Evolutionary conservation across 2,888 invertebrate genomes (phyloP), one percentile per base, ranked within the genome.

Genomic region (Cylloceria caligata): DNA sequence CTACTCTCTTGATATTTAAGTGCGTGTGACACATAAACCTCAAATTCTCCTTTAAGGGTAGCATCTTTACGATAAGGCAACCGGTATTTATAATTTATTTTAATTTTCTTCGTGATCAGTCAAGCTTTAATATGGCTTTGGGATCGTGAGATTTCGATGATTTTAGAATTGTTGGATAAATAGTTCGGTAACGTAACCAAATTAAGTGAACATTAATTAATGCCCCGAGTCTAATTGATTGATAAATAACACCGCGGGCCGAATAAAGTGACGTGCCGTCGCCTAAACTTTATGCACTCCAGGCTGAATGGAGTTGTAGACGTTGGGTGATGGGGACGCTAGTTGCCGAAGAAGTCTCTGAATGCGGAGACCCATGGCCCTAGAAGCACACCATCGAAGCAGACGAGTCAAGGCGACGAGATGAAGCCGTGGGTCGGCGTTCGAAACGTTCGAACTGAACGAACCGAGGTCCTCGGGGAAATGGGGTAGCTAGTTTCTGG

Each of bases 361-460:
- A 19, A 16, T 7, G 60, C 6, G 60, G 9, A 55, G 27, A 60
- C 60, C 19, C 9, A 6, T 19, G 34, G 60, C 19, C 60, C 19
- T 9, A 2, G 13, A 4, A n/a, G 24, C 27, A 21, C 49, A 49
- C 24, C 49, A 19, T 55, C 55, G n/a, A 5, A 27, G 55, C 0
- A 11, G 27, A 16, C 7, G 7, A 57, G 30, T 57, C 57, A 55
- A 55, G 27, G 55, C 55, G 55, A 27, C 55, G 55, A 27, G 49
- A 49, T 49, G 49, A 49, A 19, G 49, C 49, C 21, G 19, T 21
- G 21, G 49, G 19, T 49, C 21, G 49, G 49, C 21, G 55, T 11
- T 55, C 55, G 55, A 55, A 55, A 55, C 55, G 24, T 27, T n/a
- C 55, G 24, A 27, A 55, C 55, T n/a, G 42, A 45, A 45, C 49